Base-by-base conservation (phyloP, 2,888 invertebrate species). In the Platypus cylindrus region DNA sequence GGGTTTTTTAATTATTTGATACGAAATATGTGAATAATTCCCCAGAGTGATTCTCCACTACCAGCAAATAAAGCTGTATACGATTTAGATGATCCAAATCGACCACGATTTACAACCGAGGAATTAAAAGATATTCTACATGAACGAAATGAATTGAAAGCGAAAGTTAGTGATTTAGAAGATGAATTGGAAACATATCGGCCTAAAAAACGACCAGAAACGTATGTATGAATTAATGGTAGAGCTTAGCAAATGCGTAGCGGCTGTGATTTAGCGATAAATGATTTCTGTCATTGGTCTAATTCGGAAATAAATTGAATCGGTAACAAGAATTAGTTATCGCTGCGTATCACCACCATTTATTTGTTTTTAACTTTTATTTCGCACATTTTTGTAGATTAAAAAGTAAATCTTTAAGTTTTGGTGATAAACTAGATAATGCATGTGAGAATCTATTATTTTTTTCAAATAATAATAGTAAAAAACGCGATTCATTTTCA, bases 121-220 rank as follows among this genome's bases (percentile, higher is more conserved):
- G 90, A 91, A 57, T 66, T 91, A 14, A 76, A 84, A 48, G 85
- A 84, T 51, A 86, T 93, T 45, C 64, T 91, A 16, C 78, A 83
- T 58, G 94, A 97, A 65, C 72, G 94, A 38, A 95, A 95, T 64
- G 87, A 90, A 57, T 70, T 95, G 34, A 89, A 93, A 56, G 79
- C 86, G n/a, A 76, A 82, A 55, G 79, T 97, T 32, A 81, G 83
- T 53, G 84, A 89, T 55, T 73, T 94, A n/a, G 90, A 93, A 60
- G 93, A 94, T 51, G 91, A 94, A 62, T 62, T 97, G 45, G 79
- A 77, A 45, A 70, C 76, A 34, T 72, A 78, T 54, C 71, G 80
- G 58, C 71, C 79, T 46, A 67, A 66, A 59, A 61, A 53, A 31
- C 66, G 67, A 46, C 57, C 59, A 14, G 65, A 66, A 54, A 60